Base-by-base conservation (phyloP, 2,113 vertebrate genomes). In the Odocoileus virginianus region DNA sequence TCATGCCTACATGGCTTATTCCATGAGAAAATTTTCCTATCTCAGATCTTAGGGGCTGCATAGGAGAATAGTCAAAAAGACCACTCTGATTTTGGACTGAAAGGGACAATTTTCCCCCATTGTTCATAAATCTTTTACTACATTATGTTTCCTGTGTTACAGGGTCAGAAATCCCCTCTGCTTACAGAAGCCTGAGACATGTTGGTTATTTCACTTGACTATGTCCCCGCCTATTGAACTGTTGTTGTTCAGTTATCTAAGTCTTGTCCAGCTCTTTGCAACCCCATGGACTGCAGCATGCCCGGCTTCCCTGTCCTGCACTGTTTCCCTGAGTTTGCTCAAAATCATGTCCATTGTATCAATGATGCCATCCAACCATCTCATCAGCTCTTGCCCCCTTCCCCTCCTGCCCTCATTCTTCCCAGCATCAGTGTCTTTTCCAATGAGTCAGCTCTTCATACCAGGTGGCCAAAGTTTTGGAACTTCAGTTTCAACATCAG, bases 11-110 rank as follows among this genome's bases (percentile, higher is more conserved):
- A 40, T 47, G 47, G 17, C 30, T 60, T 93, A 28, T 16, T 33
- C 16, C 27, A n/a, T 30, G n/a, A 79, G 84, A 85, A 50, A 40
- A 7, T 7, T 25, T 71, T 71, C 55, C 25, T 76, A 16, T 52
- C 27, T 88, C 33, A 76, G 21, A 52, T 93, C 27, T 71, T 52
- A 19, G 6, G 4, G 19, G 19, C 33, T 95, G 57, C 11, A 57
- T 23, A 27, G 85, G 58, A 4, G 28, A 92, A 40, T 8, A 50
- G 19, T 83, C 15, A 15, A 60, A 91, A 92, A 91, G 61, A 89
- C 12, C 57, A 91, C 60, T 43, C 30, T 57, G 28, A 87, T 21
- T 92, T 95, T 87, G 64, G 33, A 19, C 33, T 90, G 81, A 92
- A 94, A 90, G 36, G 40, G 28, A 43, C 16, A 76, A 16, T 52